Base-by-base conservation (phyloP, 2,113 vertebrate genomes). In the Prietella phreatophila region DNA sequence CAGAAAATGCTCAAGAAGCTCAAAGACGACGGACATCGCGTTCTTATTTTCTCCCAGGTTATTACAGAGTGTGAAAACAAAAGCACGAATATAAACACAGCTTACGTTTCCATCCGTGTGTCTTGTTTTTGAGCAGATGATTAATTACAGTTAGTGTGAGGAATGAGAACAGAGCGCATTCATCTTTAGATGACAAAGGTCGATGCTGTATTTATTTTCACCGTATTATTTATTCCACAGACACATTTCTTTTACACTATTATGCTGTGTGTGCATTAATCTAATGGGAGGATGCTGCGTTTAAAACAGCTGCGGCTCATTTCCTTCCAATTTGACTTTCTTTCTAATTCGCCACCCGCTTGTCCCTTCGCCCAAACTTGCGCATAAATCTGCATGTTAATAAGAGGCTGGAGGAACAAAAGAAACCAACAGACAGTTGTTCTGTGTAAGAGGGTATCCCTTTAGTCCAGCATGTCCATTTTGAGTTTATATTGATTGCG, bases 31-130 rank as follows among this genome's bases (percentile, higher is more conserved):
- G 98, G 98, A 3, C 98, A 99, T 91, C 94, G 98, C 5, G 98
- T 99, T 89, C 96, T 99, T 19, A 99, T 99, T 92, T 99, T 99
- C 93, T 99, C 98, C 19, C 98, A 99, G 96, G 98, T 99, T 90
- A 92, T 89, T 2, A 61, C 39, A 19, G 9, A 25, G 36, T 27
- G n/a, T 71, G 15, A 50, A 22, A 39, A 30, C 10, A 36, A 0
- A 73, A 36, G 47, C 33, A 13, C 33, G 84, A 83, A 83, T 60
- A 79, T 83, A 39, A 83, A 90, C 55, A 60, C n/a, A 47, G 30
- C 71, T 87, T 85, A 90, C 82, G 71, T 73, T 63, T 30, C 42
- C 39, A 58, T 11, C 63, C 22, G 36, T 50, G 42, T 30, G 7
- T 67, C 50, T 84, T 65, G 17, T 84, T 84, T 84, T 14, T 47